These are phyloP conservation scores for Heliconius nattereri DNA, from an alignment of 1,140 invertebrate genomes.

Conservation along the genomic window DNA sequence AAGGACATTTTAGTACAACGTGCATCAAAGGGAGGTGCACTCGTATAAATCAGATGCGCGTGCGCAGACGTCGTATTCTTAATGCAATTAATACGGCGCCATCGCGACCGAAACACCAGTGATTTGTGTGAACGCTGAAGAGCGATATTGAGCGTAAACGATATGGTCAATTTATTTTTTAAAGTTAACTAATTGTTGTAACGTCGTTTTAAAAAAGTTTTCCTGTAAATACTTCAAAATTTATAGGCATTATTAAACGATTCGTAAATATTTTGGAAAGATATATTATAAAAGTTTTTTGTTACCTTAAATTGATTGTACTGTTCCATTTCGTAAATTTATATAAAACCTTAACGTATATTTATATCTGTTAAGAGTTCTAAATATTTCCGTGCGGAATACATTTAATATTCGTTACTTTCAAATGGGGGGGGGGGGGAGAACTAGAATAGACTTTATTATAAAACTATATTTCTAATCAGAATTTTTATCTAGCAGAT, in stretches of 20 bases:
- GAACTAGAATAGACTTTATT: no score
- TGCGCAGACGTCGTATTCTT: conserved; percentile 48
- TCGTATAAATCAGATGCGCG: conserved; percentile 52
- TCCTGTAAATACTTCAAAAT: not conserved
- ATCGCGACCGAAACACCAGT: conserved; percentile 32
- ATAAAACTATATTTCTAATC: no score
- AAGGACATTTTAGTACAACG: conserved; percentile 39
- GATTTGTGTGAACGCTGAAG: conserved; percentile 19
- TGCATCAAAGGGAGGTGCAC: conserved; percentile 52
- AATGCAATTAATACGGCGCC: conserved; percentile 59
- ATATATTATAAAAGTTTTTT: no score
- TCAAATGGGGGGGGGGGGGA: no score
- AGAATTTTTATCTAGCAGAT: no score
- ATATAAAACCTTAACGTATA: no score
- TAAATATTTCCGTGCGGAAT: no score
- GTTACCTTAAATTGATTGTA: not conserved
- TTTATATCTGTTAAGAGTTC: no score
- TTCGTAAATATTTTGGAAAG: not conserved
- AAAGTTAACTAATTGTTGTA: conserved; percentile 15
- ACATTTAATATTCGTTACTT: no score
- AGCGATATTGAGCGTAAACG: conserved; percentile 4
- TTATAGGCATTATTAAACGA: not conserved
- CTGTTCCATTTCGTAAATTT: no score
- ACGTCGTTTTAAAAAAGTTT: not conserved
- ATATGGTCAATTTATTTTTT: conserved; percentile 16